Evolutionary conservation across 2,113 vertebrate species (phyloP).

Genomic region (Mirounga angustirostris): DNA sequence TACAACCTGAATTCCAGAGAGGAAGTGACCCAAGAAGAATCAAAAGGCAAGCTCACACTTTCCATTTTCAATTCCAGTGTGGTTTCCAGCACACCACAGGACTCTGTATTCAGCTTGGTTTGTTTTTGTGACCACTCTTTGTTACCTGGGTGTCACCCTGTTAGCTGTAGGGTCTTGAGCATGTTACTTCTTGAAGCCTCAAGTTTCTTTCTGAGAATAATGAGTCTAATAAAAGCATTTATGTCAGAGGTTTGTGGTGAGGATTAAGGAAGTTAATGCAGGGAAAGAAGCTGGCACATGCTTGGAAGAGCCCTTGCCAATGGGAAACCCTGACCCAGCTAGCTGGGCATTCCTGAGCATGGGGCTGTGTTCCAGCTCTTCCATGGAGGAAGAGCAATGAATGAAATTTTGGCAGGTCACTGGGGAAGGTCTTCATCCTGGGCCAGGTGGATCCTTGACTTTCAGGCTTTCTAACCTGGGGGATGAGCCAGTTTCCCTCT

Average conservation of each 20-base stretch:
- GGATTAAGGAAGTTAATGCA: background rate
- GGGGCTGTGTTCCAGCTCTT: background rate
- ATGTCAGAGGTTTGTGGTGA: background rate
- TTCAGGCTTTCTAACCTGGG: background rate
- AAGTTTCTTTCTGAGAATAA: background rate
- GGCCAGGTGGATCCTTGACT: background rate
- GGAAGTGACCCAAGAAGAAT: background rate
- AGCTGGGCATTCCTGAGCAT: too few relatives aligned
- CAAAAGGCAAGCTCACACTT: fast-evolving
- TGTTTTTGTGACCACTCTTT: background rate
- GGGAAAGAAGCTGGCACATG: background rate
- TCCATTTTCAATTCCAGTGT: too few relatives aligned
- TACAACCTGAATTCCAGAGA: background rate
- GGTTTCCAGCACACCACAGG: background rate
- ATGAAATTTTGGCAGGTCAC: too few relatives aligned
- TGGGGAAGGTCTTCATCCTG: background rate
- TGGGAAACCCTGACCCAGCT: background rate
- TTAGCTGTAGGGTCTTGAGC: background rate
- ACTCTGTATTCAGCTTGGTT: background rate
- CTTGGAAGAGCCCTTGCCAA: background rate
- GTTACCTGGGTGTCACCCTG: background rate
- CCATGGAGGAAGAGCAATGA: too few relatives aligned
- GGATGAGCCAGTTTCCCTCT: background rate
- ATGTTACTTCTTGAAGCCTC: background rate
- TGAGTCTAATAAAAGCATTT: background rate